Evolutionary conservation across 2,888 invertebrate species (phyloP).

Genomic region (Tuta absoluta): DNA sequence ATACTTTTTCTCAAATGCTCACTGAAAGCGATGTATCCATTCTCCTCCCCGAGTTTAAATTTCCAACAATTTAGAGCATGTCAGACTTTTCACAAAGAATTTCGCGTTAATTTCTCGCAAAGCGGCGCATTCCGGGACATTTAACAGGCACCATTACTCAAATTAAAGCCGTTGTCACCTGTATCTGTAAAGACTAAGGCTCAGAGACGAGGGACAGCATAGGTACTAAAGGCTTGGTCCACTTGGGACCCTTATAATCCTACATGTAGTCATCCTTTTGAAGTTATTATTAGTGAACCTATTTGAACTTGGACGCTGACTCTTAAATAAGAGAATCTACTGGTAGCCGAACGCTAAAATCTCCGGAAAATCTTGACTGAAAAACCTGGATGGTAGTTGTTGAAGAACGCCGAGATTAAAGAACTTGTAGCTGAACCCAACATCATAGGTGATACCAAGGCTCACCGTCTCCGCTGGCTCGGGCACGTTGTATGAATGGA

Average conservation of each 20-base stretch:
- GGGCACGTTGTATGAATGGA: too few species aligned
- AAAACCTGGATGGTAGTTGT: too few species aligned
- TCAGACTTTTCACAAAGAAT: conserved; percentile 15
- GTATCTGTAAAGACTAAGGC: neutral
- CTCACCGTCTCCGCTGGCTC: too few species aligned
- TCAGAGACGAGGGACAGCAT: neutral
- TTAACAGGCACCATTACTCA: conserved; percentile 13
- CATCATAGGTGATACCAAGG: too few species aligned
- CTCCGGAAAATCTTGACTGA: too few species aligned
- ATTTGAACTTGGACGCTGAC: neutral
- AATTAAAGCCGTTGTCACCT: conserved; percentile 10
- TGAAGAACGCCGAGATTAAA: too few species aligned
- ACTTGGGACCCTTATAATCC: neutral
- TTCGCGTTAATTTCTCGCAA: neutral
- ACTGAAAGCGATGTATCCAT: neutral
- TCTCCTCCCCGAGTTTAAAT: neutral
- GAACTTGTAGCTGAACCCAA: too few species aligned
- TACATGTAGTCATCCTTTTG: neutral
- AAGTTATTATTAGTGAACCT: neutral
- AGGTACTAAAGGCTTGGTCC: neutral
- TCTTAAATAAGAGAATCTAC: neutral
- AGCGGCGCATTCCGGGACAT: neutral
- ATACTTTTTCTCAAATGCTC: too few species aligned
- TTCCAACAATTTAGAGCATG: conserved; percentile 14
- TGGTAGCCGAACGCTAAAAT: too few species aligned